Conservation (phyloP, 2,888 invertebrate species). For the Philereme transversata region DNA sequence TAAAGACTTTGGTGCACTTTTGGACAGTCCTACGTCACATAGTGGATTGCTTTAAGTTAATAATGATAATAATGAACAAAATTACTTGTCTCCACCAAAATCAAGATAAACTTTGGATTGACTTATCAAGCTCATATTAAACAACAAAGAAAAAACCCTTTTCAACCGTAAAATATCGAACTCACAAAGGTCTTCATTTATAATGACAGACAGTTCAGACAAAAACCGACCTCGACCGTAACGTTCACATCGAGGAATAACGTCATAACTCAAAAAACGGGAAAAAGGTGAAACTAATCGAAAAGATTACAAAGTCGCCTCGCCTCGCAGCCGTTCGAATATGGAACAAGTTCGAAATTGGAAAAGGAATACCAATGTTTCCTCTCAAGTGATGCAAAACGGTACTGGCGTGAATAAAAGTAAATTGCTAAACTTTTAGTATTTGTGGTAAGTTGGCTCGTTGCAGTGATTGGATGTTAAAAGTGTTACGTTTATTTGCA, state of each 20-base stretch:
- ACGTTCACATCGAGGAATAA: constrained; percentile 18
- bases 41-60: too few species aligned
- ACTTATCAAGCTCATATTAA: too few species aligned
- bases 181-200: constrained; percentile 19
- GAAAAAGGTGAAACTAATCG: constrained; percentile 50
- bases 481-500: constrained; percentile 19
- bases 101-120: too few species aligned
- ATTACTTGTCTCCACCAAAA: too few species aligned
- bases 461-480: constrained; percentile 39
- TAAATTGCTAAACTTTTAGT: constrained; percentile 71
- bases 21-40: too few species aligned
- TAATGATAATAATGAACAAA: too few species aligned
- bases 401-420: constrained; percentile 63
- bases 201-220: constrained; percentile 31
- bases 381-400: constrained; percentile 67
- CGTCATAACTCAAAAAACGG: constrained; percentile 32
- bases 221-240: constrained; percentile 21
- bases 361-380: constrained; percentile 64
- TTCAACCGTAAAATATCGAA: constrained; percentile 16
- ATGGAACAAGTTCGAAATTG: constrained; percentile 73
- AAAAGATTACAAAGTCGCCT: constrained; percentile 51
- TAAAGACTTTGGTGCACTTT: too few species aligned
- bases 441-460: constrained; percentile 46
- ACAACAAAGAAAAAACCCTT: constrained; percentile 6
- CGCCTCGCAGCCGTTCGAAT: constrained; percentile 48